Base-by-base conservation (phyloP, 2,797 vertebrate genomes). In the Erpetoichthys calabaricus region DNA sequence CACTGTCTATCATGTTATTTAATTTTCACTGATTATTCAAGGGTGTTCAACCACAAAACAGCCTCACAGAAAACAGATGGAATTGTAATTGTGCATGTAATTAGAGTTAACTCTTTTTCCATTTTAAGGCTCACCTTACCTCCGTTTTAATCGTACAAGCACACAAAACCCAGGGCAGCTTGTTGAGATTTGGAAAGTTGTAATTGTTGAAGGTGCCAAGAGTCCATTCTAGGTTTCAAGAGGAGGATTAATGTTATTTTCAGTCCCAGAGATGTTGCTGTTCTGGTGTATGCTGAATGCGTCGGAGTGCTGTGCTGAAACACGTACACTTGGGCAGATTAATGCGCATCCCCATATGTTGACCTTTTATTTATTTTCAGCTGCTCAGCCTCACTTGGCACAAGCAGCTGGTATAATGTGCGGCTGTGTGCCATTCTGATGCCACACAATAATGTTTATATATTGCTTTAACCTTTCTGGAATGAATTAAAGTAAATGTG, bases 71-170 rank as follows among this genome's bases (percentile, higher is more conserved):
- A 80, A 73, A 74, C 76, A 82, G 77, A 84, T 76, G 74, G 76
- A 79, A 78, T 76, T 80, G 76, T 75, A 80, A 82, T 81, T 81
- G 75, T 78, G 74, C 77, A 75, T 82, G 71, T 75, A 76, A 81
- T 81, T 82, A 80, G 71, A 77, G 80, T 70, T 76, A 75, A 70
- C 67, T 59, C 64, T 67, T 72, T 56, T 25, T 25, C 25, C 25
- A 25, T 25, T 25, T 70, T 5, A 42, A 47, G 44, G 5, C 8
- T 51, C 5, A 51, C 9, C 8, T 5, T 51, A n/a, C 50, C 9
- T 9, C 3, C 8, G 5, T 51, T 51, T 51, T 25, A 25, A 5
- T 51, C 9, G 4, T 9, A 51, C 41, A 51, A 25, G 25, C 25
- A 25, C 25, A 25, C 25, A 25, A 25, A 25, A 25, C 25, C 25